Conservation (phyloP, 2,113 vertebrate genomes). For the Girardinichthys multiradiatus region DNA sequence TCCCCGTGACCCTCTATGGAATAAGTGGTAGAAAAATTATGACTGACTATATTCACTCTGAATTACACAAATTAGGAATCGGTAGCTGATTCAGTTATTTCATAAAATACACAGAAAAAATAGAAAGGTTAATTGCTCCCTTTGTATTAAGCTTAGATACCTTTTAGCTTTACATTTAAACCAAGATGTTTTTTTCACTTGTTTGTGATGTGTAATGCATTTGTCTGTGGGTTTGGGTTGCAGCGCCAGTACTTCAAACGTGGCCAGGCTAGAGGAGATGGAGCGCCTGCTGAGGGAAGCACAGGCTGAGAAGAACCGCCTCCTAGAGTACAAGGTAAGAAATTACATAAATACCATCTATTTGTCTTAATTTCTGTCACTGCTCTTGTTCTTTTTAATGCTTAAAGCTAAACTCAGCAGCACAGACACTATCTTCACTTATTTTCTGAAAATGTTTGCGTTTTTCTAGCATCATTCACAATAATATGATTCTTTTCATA, state of each 20-base stretch:
- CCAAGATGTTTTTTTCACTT: background rate
- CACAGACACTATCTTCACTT: background rate
- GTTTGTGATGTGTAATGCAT: constrained; percentile 1
- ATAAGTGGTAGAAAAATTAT: no score
- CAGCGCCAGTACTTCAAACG: constrained; percentile 94
- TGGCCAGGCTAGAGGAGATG: constrained; percentile 95
- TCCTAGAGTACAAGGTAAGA: constrained; percentile 89
- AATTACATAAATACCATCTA: background rate
- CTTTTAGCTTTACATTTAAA: background rate
- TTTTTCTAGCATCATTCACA: background rate
- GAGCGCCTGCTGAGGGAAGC: constrained; percentile 93
- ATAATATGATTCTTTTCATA: background rate
- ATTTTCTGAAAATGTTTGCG: background rate
- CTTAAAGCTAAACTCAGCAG: background rate
- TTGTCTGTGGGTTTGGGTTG: constrained; percentile 32
- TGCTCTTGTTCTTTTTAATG: background rate
- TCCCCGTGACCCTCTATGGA: no score
- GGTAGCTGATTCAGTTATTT: no score
- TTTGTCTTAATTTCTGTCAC: background rate
- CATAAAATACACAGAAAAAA: no score
- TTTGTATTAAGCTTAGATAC: background rate
- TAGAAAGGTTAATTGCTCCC: no score
- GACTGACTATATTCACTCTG: no score
- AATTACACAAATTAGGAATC: no score
- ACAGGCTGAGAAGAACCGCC: constrained; percentile 88